phyloP scores from a whole-genome alignment of 2,888 invertebrate species.

The Cenopis cana region DNA sequence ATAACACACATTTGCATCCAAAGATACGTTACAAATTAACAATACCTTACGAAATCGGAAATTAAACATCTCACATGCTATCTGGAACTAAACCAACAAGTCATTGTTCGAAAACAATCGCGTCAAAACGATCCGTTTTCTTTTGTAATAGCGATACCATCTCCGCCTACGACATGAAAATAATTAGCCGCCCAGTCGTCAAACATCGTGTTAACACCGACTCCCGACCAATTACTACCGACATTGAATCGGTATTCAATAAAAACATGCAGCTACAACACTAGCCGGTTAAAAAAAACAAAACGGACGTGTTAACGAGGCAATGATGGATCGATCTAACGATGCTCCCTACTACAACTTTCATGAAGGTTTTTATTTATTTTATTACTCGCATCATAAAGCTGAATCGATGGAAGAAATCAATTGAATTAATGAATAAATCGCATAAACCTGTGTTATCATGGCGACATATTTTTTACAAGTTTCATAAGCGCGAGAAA shows the following conservation, averaged over 20 bases:
- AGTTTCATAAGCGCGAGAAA: constrained; percentile 66
- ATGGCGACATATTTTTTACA: constrained; percentile 75
- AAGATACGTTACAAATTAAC: constrained; percentile 38
- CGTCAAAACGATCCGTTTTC: constrained; percentile 72
- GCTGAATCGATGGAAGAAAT: constrained; percentile 70
- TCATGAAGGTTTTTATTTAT: constrained; percentile 65
- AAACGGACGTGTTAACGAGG: constrained; percentile 77
- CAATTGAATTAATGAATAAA: constrained; percentile 81
- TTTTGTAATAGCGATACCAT: constrained; percentile 71
- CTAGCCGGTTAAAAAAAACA: constrained; percentile 68
- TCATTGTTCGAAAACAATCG: constrained; percentile 61
- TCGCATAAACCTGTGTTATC: constrained; percentile 76
- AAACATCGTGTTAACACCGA: constrained; percentile 82
- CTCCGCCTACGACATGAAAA: constrained; percentile 81
- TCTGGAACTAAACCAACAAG: constrained; percentile 57
- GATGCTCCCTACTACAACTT: constrained; percentile 64
- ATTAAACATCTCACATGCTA: constrained; percentile 48
- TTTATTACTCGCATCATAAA: constrained; percentile 55
- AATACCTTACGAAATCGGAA: constrained; percentile 50
- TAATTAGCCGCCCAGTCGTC: constrained; percentile 80
- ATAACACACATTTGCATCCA: constrained; percentile 34
- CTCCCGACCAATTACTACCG: constrained; percentile 83
- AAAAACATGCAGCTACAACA: constrained; percentile 70
- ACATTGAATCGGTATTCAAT: constrained; percentile 66
- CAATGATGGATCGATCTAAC: constrained; percentile 81